These are phyloP conservation scores for Ataeniobius toweri DNA, from an alignment of 2,797 vertebrate genomes.

Conservation along the genomic window DNA sequence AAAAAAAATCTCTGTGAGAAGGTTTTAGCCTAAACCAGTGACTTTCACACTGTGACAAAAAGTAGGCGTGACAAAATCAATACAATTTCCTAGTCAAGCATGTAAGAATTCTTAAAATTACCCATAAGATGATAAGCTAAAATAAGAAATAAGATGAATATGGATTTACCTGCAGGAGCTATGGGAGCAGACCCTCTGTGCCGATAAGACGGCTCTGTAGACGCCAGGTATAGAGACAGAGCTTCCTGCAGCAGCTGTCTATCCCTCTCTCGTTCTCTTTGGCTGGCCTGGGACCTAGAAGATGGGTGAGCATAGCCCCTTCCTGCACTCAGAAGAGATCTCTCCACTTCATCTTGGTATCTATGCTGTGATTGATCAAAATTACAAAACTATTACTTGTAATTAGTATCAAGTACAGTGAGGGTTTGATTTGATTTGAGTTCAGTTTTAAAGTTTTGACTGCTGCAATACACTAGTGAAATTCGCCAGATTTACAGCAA, in stretches of 20 bases:
- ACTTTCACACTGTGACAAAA: background rate
- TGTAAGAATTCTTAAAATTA: background rate
- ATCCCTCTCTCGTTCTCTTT: conserved; percentile 71
- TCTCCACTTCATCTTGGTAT: conserved; percentile 80
- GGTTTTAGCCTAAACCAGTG: background rate
- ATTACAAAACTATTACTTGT: background rate
- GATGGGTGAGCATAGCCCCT: conserved; percentile 71
- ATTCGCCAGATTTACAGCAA: background rate
- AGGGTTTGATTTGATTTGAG: background rate
- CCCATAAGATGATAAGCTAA: background rate
- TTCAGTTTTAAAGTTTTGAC: background rate
- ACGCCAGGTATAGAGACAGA: conserved; percentile 82
- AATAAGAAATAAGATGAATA: background rate
- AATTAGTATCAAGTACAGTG: background rate
- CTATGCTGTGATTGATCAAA: conserved; percentile 78
- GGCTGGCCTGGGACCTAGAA: conserved; percentile 64
- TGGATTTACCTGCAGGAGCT: conserved; percentile 64
- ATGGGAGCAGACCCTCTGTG: conserved; percentile 73
- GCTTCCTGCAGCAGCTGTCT: conserved; percentile 88
- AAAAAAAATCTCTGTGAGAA: background rate
- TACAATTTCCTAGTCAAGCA: background rate
- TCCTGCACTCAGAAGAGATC: conserved; percentile 67
- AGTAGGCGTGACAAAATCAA: background rate
- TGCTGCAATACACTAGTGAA: background rate
- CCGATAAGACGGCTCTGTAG: conserved; percentile 76